Conservation (phyloP, 1,140 invertebrate species). For the Dreissena polymorpha region DNA sequence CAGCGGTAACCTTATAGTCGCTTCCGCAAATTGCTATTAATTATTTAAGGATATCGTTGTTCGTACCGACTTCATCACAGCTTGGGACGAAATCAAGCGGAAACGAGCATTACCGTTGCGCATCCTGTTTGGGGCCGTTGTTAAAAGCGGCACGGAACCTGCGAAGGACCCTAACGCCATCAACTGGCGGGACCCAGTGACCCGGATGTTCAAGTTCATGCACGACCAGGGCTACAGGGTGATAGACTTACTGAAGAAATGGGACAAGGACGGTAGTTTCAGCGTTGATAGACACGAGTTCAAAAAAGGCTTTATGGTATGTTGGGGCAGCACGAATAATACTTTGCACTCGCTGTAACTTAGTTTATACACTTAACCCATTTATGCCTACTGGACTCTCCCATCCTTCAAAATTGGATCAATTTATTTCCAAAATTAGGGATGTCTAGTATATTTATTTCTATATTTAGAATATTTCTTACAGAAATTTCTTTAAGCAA, state of each 20-base stretch:
- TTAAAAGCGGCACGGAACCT: constrained; percentile 1
- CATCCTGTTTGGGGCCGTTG: constrained; percentile 14
- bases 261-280: constrained; percentile 48
- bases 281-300: constrained; percentile 53
- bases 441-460: too few relatives aligned
- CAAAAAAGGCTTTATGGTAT: constrained; percentile 45
- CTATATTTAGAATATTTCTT: too few relatives aligned
- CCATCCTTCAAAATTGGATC: too few relatives aligned
- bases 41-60: constrained; percentile 43
- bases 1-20: too few relatives aligned
- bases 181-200: constrained; percentile 50
- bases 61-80: constrained; percentile 28
- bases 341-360: too few relatives aligned
- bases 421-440: too few relatives aligned
- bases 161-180: constrained; percentile 27
- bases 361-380: too few relatives aligned
- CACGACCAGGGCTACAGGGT: constrained; percentile 47
- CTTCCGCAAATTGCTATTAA: too few relatives aligned
- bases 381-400: too few relatives aligned
- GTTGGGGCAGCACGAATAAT: background rate
- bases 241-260: constrained; percentile 42
- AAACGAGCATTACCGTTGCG: constrained; percentile 20
- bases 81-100: constrained; percentile 41
- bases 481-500: too few relatives aligned
- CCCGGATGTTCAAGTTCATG: constrained; percentile 51